A percentile compares a stretch with the other conserved stretches of the same genome.
These are phyloP conservation scores for Phalanger gymnotis DNA, from an alignment of 2,797 vertebrate species.

Conservation along the genomic window DNA sequence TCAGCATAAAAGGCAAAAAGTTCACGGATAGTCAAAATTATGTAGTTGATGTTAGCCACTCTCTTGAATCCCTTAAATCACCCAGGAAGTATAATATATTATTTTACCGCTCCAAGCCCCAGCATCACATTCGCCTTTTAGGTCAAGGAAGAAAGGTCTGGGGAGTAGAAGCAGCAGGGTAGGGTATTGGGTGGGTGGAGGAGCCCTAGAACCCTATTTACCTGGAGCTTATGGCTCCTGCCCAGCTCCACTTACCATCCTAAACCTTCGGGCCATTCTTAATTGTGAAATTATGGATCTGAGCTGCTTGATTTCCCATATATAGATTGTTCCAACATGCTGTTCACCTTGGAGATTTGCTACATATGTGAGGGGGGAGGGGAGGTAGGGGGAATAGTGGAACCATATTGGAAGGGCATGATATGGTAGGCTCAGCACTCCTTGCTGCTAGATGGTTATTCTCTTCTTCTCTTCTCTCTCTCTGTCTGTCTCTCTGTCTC, in stretches of 20 bases:
- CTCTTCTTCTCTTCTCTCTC: background rate
- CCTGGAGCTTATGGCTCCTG: background rate
- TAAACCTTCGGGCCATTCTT: background rate
- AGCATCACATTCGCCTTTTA: background rate
- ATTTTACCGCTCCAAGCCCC: background rate
- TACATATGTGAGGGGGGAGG: background rate
- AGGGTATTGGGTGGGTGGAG: background rate
- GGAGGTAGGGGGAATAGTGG: background rate
- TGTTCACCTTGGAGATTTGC: background rate
- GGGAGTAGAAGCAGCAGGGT: background rate
- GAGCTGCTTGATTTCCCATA: background rate
- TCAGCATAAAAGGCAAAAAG: background rate
- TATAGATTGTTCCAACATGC: background rate
- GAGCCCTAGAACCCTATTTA: background rate
- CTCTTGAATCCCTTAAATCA: background rate
- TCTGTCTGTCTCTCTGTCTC: too few species aligned
- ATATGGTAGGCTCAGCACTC: background rate
- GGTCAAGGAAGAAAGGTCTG: background rate
- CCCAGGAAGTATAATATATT: background rate
- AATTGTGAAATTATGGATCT: background rate
- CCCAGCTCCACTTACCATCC: background rate
- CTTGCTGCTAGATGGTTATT: background rate
- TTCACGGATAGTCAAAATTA: background rate
- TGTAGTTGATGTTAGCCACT: background rate
- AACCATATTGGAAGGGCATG: background rate